Base-by-base conservation (phyloP, 2,797 vertebrate species). In the Oceanodroma leucorhoa region DNA sequence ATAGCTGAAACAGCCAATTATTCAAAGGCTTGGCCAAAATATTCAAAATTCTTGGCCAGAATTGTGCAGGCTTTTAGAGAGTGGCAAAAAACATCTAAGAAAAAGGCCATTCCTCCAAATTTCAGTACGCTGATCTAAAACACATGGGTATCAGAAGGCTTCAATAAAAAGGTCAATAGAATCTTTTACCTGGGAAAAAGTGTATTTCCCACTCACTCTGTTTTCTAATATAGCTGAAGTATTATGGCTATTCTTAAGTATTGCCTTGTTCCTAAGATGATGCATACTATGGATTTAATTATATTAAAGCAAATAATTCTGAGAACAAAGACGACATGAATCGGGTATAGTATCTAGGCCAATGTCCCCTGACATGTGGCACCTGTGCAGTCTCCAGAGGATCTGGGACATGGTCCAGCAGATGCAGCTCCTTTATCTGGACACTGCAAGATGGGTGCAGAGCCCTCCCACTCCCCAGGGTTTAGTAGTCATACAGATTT, bases 211-310 rank as follows among this genome's bases (percentile, higher is more conserved):
- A 36, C 32, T 82, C 34, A 20, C 10, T 23, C 17, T 38, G 14
- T 60, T 83, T 64, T 43, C 80, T 67, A 64, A 6, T 2, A 21
- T 1, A 53, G 57, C 13, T 75, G 69, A 26, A 64, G 30, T 4
- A 6, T 30, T 30, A 8, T 2, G 24, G 43, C 27, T 87, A 54
- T 45, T 67, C 3, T 20, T 15, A 38, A 53, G 18, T 8, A 3
- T 0, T 58, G 46, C 27, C 30, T 11, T 4, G 24, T 23, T 60
- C 65, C 84, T 43, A 34, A 32, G 34, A 65, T 26, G 62, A 27
- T 1, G 6, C 0, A 4, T n/a, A 6, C 51, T 38, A 36, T 2
- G 17, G n/a, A 43, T 19, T 23, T 10, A 41, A 11, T 34, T 2
- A 8, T 0, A 46, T 18, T 27, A 27, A 60, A 82, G 26, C n/a